These are phyloP conservation scores for Ophiodon elongatus DNA, from an alignment of 2,113 vertebrate species.

Conservation along the genomic window DNA sequence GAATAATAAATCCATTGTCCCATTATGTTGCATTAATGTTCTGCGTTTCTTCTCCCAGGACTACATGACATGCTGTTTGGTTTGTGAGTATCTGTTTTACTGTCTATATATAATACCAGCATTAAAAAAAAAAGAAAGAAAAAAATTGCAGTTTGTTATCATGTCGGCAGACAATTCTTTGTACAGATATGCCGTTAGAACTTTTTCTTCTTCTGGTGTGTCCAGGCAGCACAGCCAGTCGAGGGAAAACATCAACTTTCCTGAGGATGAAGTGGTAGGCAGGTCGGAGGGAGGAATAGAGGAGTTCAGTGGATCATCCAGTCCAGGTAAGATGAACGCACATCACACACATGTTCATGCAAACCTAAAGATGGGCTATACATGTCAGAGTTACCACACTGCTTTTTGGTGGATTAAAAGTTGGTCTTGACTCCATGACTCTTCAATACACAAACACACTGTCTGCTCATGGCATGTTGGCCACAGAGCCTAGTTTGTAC, in stretches of 20 bases:
- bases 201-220: background rate
- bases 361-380: background rate
- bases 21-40: background rate
- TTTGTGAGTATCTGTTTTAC: slow-evolving; percentile 80
- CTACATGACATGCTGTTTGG: slow-evolving; percentile 89
- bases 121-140: no score
- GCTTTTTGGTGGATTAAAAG: background rate
- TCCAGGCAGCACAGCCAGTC: slow-evolving; percentile 84
- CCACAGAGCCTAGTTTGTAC: background rate
- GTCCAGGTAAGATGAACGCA: slow-evolving; percentile 67
- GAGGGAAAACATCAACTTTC: slow-evolving; percentile 87
- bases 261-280: slow-evolving; percentile 84
- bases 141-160: background rate
- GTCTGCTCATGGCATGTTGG: background rate
- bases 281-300: slow-evolving; percentile 59
- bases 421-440: background rate
- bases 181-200: background rate
- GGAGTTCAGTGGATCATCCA: slow-evolving; percentile 52
- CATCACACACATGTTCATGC: background rate
- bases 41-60: slow-evolving; percentile 71
- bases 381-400: background rate
- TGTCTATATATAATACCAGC: background rate
- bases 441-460: background rate
- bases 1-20: background rate
- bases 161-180: background rate